These are phyloP conservation scores for Pissodes strobi DNA, from an alignment of 1,140 invertebrate genomes.

Conservation along the genomic window DNA sequence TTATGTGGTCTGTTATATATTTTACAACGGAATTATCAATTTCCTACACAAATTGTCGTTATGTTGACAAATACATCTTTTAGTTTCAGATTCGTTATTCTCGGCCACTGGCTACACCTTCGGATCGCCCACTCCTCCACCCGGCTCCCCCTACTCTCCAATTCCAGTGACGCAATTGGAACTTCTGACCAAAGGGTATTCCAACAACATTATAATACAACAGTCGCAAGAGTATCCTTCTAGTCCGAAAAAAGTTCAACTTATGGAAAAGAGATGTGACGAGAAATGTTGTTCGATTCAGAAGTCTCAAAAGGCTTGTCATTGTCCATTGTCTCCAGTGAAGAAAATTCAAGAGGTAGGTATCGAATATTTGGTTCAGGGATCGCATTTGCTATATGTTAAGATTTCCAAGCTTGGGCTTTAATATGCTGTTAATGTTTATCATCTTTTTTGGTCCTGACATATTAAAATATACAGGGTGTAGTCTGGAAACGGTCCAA, in stretches of 20 bases:
- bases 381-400: too few species aligned
- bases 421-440: too few species aligned
- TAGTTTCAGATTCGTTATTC: slow-evolving; percentile 70
- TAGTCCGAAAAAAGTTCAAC: slow-evolving; percentile 48
- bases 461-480: too few species aligned
- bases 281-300: slow-evolving; percentile 50
- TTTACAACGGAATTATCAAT: too few species aligned
- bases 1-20: too few species aligned
- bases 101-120: slow-evolving; percentile 65
- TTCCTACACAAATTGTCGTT: too few species aligned
- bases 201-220: slow-evolving; percentile 50
- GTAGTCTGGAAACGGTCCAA: too few species aligned
- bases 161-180: slow-evolving; percentile 66
- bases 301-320: slow-evolving; percentile 45
- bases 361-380: too few species aligned
- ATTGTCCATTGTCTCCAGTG: slow-evolving; percentile 37
- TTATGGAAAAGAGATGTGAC: slow-evolving; percentile 44
- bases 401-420: too few species aligned
- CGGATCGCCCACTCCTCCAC: slow-evolving; percentile 69
- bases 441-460: too few species aligned
- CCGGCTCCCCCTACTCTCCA: slow-evolving; percentile 71
- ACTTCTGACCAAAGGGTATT: slow-evolving; percentile 60
- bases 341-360: slow-evolving; percentile 34
- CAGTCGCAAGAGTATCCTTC: slow-evolving; percentile 29
- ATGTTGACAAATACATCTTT: too few species aligned